Percentiles rank a stretch among this genome's conserved stretches.
phyloP scores from a whole-genome alignment of 2,797 vertebrate species.

The Gallinago stenura region DNA sequence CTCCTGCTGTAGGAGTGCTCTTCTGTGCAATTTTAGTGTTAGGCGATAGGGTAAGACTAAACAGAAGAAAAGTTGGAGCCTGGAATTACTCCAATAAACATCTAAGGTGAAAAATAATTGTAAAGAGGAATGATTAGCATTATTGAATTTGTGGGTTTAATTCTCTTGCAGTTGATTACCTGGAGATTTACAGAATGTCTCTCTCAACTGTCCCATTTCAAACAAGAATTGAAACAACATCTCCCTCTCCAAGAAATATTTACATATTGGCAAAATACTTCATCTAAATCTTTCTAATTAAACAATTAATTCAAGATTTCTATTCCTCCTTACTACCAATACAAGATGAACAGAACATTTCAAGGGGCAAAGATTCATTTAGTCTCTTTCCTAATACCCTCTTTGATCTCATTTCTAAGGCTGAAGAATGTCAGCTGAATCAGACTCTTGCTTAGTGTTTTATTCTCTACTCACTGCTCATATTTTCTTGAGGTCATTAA shows the following conservation, averaged over 20 bases:
- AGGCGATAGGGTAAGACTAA: neutral
- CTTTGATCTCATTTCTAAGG: neutral
- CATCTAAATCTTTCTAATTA: constrained; percentile 24
- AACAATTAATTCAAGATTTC: neutral
- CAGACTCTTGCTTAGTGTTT: neutral
- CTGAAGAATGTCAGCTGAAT: neutral
- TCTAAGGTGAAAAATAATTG: neutral
- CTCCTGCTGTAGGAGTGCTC: neutral
- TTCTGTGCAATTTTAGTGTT: neutral
- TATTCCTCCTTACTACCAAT: neutral
- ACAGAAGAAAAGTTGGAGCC: rapidly evolving
- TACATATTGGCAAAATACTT: neutral
- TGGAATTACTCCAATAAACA: neutral
- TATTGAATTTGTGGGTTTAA: neutral
- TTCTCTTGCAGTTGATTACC: neutral
- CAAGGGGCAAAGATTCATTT: neutral
- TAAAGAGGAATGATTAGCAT: neutral
- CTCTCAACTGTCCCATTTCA: neutral
- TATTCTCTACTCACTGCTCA: neutral
- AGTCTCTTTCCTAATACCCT: neutral
- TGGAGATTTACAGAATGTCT: neutral
- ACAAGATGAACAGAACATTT: neutral
- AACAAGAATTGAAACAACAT: neutral
- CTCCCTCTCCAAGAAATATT: neutral
- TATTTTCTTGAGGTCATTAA: constrained; percentile 22